A percentile compares a stretch with the other conserved stretches of the same genome.
These are phyloP conservation scores for Sebastiscus albofasciatus DNA, from an alignment of 2,797 vertebrate genomes.

Conservation along the genomic window DNA sequence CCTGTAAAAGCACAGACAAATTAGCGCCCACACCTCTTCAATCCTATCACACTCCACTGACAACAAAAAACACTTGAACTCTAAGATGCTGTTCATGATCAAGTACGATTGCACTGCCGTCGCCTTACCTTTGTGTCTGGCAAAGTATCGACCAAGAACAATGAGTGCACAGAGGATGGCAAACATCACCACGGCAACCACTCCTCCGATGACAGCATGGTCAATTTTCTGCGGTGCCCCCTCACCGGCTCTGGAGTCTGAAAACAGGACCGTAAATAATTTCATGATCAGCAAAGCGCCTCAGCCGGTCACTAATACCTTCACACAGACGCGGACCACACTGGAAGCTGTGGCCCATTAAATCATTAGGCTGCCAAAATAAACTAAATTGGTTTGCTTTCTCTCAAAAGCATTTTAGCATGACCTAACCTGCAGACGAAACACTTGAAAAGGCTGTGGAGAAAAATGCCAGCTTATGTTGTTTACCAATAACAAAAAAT, in stretches of 20 bases:
- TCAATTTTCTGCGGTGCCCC: slow-evolving; percentile 92
- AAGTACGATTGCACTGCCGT: slow-evolving; percentile 50
- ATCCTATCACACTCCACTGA: slow-evolving; percentile 16
- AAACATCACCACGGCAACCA: slow-evolving; percentile 98
- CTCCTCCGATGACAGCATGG: slow-evolving; percentile 97
- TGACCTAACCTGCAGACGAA: slow-evolving; percentile 36
- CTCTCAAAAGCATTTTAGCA: slow-evolving; percentile 35
- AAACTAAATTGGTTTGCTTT: slow-evolving; percentile 46
- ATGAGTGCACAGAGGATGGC: slow-evolving; percentile 98
- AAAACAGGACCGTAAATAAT: slow-evolving; percentile 65
- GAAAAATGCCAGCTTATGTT: slow-evolving; percentile 26
- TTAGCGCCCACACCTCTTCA: slow-evolving; percentile 45
- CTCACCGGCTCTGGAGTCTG: slow-evolving; percentile 96
- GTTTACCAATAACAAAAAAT: slow-evolving; percentile 39
- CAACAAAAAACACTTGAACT: slow-evolving; percentile 52
- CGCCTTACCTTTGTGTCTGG: slow-evolving; percentile 97
- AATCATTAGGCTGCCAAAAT: slow-evolving; percentile 42
- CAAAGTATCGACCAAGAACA: slow-evolving; percentile 97
- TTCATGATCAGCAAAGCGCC: slow-evolving; percentile 47
- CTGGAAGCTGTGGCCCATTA: slow-evolving; percentile 19
- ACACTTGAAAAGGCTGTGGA: slow-evolving; percentile 5
- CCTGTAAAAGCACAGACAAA: slow-evolving; percentile 79
- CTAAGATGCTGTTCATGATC: slow-evolving; percentile 61
- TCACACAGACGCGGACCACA: slow-evolving; percentile 14
- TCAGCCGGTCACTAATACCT: slow-evolving; percentile 39